phyloP scores from a whole-genome alignment of 2,797 vertebrate species.

The Micropoecilia bifurca region DNA sequence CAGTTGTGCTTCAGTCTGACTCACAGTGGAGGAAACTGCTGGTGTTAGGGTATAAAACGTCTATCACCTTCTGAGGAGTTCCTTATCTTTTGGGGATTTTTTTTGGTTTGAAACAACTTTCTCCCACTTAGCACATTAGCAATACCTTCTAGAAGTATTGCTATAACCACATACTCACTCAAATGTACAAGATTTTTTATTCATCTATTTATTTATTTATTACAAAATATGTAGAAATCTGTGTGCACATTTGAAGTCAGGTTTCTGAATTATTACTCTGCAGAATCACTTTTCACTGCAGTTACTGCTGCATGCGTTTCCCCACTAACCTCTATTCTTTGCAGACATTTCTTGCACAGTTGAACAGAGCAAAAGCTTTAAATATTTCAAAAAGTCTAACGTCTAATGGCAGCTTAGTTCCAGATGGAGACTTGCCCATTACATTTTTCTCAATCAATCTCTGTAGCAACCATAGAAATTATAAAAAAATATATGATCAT shows the following conservation, averaged over 20 bases:
- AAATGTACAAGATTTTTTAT: neutral
- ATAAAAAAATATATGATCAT: neutral
- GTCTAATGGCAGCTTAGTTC: neutral
- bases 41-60: neutral
- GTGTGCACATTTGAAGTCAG: neutral
- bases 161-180: neutral
- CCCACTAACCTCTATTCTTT: neutral
- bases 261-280: neutral
- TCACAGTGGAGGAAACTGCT: neutral
- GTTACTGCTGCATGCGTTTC: neutral
- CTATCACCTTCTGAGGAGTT: neutral
- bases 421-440: neutral
- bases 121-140: neutral
- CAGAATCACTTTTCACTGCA: neutral
- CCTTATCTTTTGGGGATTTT: neutral
- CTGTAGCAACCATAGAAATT: neutral
- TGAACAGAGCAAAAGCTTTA: neutral
- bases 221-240: neutral
- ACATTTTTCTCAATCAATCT: neutral
- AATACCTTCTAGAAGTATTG: neutral
- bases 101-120: neutral
- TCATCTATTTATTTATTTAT: no score
- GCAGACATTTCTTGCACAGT: neutral
- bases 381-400: neutral
- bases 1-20: neutral